Evolutionary conservation across 1,140 invertebrate genomes (phyloP), one percentile per base, ranked within the genome.

Genomic region (Olivierus martensii): DNA sequence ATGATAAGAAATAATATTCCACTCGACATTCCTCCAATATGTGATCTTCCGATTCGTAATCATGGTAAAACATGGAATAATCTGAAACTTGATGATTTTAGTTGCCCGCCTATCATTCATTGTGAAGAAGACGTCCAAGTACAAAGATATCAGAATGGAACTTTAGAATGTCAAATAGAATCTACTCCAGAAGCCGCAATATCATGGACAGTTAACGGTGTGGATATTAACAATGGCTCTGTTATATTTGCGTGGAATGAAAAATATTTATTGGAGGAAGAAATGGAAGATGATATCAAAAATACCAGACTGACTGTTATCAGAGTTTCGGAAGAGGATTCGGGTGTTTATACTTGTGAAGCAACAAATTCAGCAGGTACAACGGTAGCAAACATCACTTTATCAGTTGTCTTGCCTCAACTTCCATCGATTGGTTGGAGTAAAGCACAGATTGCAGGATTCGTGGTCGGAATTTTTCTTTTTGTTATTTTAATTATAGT

Each of bases 181-280:
- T 83, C 84, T 0, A 74, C 86, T 49, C 87, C 88, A 0, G 73
- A 81, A 12, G 82, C 87, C 0, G 77, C 72, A 36, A 78, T 92
- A 45, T 83, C 81, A 56, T 92, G 89, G 89, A 83, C 83, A 61
- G 88, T 82, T 79, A 86, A 87, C 60, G 86, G 86, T 28, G 28
- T 28, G 9, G 28, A 28, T 28, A 28, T 28, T 28, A 28, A 28
- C 9, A 28, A 28, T 28, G 28, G 28, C 9, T 28, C 28, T 28
- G 28, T 28, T 9, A 28, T 28, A 4, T 28, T 28, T 28, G 28
- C 28, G 9, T 28, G 28, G 28, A 9, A 28, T 6, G 28, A 28
- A 9, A 28, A 28, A 28, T 28, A 28, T 28, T 28, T 28, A 6
- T 28, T 28, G 28, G 28, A 28, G 9, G 28, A 28, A 28, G 9